Evolutionary conservation across 30 jellyfish, hydroid and myxozoan species (phyloP).

Genomic region (Cassiopea andromeda): DNA sequence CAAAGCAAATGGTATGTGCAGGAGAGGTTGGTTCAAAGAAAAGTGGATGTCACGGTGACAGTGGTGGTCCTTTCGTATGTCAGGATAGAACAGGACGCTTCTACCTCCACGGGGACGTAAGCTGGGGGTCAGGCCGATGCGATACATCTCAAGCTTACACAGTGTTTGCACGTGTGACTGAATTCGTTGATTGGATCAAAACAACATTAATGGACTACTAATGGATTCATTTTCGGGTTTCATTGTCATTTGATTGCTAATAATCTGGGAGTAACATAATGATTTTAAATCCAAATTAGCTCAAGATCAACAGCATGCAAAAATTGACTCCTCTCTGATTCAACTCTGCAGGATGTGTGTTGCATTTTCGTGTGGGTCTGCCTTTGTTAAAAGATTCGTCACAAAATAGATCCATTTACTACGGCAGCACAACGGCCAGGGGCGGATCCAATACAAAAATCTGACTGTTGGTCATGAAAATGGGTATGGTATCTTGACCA

Average conservation of each 20-base stretch:
- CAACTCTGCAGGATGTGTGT: no score
- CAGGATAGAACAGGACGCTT: conserved; percentile 48
- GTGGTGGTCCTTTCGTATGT: conserved; percentile 89
- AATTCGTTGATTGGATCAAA: conserved; percentile 68
- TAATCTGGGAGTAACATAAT: background rate
- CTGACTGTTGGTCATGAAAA: no score
- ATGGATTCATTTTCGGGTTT: background rate
- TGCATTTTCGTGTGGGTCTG: no score
- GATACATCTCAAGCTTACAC: conserved; percentile 48
- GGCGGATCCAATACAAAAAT: no score
- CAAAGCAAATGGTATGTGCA: conserved; percentile 71
- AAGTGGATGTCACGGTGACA: conserved; percentile 88
- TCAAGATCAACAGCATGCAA: no score
- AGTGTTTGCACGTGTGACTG: conserved; percentile 81
- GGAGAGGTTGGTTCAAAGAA: conserved; percentile 51
- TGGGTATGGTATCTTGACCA: no score
- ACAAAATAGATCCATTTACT: no score
- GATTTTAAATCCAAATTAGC: no score
- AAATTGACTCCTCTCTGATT: no score
- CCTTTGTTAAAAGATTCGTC: no score
- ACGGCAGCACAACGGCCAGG: no score
- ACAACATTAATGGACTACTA: conserved; percentile 14
- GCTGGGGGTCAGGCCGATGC: conserved; percentile 86
- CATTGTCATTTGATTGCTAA: background rate
- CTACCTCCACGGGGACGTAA: conserved; percentile 81